Percentiles rank a stretch among this genome's conserved stretches.
Conservation (phyloP, 2,888 invertebrate species). For the Panopea generosa region DNA sequence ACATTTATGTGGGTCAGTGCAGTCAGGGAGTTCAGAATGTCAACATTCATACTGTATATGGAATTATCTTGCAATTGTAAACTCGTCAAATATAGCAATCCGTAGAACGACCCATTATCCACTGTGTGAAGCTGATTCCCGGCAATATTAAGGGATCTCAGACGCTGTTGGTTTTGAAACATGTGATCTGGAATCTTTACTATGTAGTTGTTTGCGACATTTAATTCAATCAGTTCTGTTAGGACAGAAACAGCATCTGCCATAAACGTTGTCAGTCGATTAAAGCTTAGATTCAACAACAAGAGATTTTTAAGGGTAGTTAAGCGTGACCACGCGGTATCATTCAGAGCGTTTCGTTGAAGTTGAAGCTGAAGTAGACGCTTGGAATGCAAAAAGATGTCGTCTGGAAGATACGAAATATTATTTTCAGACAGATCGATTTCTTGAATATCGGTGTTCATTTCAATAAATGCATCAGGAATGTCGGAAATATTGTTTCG, state of each 20-base stretch:
- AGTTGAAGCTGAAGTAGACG: slow-evolving; percentile 38
- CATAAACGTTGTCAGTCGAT: slow-evolving; percentile 36
- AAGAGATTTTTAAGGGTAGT: slow-evolving; percentile 25
- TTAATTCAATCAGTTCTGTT: slow-evolving; percentile 27
- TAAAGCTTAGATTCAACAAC: slow-evolving; percentile 42
- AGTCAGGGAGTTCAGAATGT: slow-evolving; percentile 23
- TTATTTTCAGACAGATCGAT: slow-evolving; percentile 42
- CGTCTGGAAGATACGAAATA: slow-evolving; percentile 23
- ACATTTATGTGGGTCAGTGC: slow-evolving; percentile 44
- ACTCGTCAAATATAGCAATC: slow-evolving; percentile 35
- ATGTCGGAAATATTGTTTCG: slow-evolving; percentile 40
- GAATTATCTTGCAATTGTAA: slow-evolving; percentile 61
- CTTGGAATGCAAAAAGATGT: slow-evolving; percentile 30
- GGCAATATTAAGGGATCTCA: slow-evolving; percentile 56
- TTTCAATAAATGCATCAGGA: slow-evolving; percentile 24
- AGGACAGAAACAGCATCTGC: slow-evolving; percentile 26
- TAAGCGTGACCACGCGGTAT: slow-evolving; percentile 37
- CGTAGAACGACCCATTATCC: slow-evolving; percentile 47
- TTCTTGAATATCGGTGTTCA: slow-evolving; percentile 31
- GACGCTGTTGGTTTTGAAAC: slow-evolving; percentile 55
- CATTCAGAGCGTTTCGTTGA: slow-evolving; percentile 37
- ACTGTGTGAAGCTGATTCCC: slow-evolving; percentile 57
- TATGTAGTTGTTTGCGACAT: slow-evolving; percentile 54
- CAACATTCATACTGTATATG: slow-evolving; percentile 39
- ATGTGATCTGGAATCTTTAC: slow-evolving; percentile 24